Conservation (phyloP, 2,113 vertebrate genomes). For the Orientallactaga bullata region DNA sequence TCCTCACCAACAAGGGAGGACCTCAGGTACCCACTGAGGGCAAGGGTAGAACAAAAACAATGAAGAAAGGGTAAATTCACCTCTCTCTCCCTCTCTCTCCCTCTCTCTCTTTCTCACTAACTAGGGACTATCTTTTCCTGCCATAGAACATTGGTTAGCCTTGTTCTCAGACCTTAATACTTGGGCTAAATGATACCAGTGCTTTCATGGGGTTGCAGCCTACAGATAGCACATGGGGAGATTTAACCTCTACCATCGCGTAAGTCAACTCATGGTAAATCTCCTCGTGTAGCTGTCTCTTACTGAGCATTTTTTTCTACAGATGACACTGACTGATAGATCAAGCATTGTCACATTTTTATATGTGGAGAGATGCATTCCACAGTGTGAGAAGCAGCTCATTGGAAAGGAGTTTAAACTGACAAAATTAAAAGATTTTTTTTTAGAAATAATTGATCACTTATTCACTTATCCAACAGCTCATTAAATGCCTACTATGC, state of each 20-base stretch:
- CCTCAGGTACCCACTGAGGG: background rate
- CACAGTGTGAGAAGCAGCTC: background rate
- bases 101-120: background rate
- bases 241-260: too few relatives aligned
- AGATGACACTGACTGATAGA: background rate
- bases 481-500: too few relatives aligned
- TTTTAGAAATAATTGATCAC: too few relatives aligned
- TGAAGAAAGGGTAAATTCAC: too few relatives aligned
- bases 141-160: background rate
- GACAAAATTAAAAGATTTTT: background rate
- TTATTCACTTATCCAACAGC: too few relatives aligned
- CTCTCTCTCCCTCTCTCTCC: background rate
- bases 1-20: background rate
- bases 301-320: background rate
- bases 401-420: background rate
- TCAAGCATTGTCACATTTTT: background rate
- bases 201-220: background rate
- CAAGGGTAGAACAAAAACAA: background rate
- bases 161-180: background rate
- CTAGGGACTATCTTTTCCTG: background rate
- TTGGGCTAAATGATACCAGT: background rate
- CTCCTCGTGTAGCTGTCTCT: fast-evolving
- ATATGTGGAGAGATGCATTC: too few relatives aligned
- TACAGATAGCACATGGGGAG: background rate
- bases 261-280: too few relatives aligned